These are phyloP conservation scores for Tribolium freemani DNA, from an alignment of 2,888 invertebrate species.

Conservation along the genomic window DNA sequence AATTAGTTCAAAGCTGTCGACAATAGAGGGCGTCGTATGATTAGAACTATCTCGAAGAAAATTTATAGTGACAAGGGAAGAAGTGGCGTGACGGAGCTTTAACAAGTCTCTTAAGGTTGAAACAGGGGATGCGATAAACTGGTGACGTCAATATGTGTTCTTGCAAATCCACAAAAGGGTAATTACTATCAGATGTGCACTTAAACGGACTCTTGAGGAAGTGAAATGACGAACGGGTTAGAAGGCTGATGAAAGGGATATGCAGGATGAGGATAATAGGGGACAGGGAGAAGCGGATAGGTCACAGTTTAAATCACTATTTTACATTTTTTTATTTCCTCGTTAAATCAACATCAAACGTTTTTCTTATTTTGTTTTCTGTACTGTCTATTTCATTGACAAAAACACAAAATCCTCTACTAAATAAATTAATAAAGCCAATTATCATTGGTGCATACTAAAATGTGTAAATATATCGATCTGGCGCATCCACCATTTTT, in stretches of 20 bases:
- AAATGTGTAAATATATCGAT: too few species aligned
- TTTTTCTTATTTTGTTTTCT: too few species aligned
- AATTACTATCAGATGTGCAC: conserved; percentile 22
- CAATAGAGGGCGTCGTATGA: conserved; percentile 32
- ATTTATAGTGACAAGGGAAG: conserved; percentile 15
- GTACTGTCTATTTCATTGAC: too few species aligned
- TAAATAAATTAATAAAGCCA: too few species aligned
- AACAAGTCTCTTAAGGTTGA: conserved; percentile 38
- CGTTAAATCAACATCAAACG: too few species aligned
- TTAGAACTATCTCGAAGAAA: conserved; percentile 29
- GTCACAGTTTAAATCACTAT: neutral
- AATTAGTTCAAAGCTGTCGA: conserved; percentile 28
- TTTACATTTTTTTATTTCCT: too few species aligned
- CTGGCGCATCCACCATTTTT: too few species aligned
- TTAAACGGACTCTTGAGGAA: conserved; percentile 25
- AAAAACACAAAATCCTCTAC: too few species aligned
- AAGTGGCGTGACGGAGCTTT: conserved; percentile 35
- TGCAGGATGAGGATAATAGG: neutral
- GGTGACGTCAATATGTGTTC: conserved; percentile 12
- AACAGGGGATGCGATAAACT: neutral
- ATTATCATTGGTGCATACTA: too few species aligned
- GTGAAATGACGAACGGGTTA: conserved; percentile 8
- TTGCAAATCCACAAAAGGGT: conserved; percentile 20
- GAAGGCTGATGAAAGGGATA: neutral
- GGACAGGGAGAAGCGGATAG: neutral